Base-by-base conservation (phyloP, 2,888 invertebrate genomes). In the Nomada ferruginata region DNA sequence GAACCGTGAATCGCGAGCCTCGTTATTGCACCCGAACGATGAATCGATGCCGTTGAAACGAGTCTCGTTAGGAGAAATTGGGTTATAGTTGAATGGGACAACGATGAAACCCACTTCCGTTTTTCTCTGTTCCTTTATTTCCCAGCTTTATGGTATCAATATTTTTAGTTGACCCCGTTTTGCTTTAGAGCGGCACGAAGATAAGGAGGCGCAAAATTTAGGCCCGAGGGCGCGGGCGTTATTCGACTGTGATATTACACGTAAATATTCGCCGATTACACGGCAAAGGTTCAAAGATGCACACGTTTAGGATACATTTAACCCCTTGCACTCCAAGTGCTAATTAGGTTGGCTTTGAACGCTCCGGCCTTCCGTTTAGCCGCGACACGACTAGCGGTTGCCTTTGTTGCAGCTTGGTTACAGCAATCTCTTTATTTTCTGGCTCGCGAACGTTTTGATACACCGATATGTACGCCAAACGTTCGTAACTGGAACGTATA, bases 321-420 rank as follows among this genome's bases (percentile, higher is more conserved):
- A 68, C 79, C 79, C 71, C 77, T 80, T 69, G 78, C 80, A 77
- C 66, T 77, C 26, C 11, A 44, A 68, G 80, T 60, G 80, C 77
- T 79, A 77, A 80, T 80, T 80, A 77, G 79, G 77, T 80, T 80
- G 71, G 61, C 79, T 80, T 80, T 80, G 77, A 80, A 66, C 77
- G 59, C 15, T 18, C 53, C 13, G 7, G 44, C 70, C 71, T 65
- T 55, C 70, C 53, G 52, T 42, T 63, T 65, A 65, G 60, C 13
- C 9, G 42, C 29, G 66, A 57, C 57, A 72, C 66, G 63, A 55
- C 44, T 36, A 47, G 57, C 47, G n/a, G n/a, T n/a, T 52, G 1
- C 20, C 50, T 53, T 53, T 23, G 52, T 55, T 23, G 47, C 55
- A 26, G 10, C 47, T 29, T 29, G 29, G 20, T 11, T 47, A 13